Conservation (phyloP, 2,888 invertebrate species). For the Zelleria hepariella region DNA sequence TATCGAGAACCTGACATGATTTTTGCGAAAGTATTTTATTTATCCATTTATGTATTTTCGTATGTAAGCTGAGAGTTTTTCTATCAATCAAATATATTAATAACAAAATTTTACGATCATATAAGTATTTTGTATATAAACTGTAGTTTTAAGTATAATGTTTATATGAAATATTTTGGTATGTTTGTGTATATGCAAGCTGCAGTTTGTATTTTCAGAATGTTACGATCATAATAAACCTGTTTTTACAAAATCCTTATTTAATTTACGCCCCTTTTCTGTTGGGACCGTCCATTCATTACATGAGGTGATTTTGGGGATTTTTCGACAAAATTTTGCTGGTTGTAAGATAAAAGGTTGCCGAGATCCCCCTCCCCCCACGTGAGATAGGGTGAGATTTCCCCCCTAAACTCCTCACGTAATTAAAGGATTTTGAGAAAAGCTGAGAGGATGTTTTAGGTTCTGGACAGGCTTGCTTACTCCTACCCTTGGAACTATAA, state of each 20-base stretch:
- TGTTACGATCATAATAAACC: neutral
- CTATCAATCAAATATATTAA: neutral
- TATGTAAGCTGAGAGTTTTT: neutral
- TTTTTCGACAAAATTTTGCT: too few relatives aligned
- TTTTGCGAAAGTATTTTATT: neutral
- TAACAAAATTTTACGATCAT: neutral
- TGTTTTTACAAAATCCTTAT: neutral
- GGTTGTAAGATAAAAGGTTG: too few relatives aligned
- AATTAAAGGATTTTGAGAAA: too few relatives aligned
- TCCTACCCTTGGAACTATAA: too few relatives aligned
- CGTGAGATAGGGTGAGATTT: too few relatives aligned
- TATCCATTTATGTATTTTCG: neutral
- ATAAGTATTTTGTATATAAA: slow-evolving; percentile 1
- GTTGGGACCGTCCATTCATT: too few relatives aligned
- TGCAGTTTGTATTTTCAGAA: neutral
- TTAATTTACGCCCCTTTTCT: too few relatives aligned
- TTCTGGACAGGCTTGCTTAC: too few relatives aligned
- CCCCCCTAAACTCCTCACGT: too few relatives aligned
- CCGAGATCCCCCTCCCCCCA: too few relatives aligned
- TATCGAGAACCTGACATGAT: neutral
- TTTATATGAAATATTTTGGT: neutral
- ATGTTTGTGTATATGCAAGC: neutral
- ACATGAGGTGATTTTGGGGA: too few relatives aligned
- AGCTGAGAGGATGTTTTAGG: too few relatives aligned
- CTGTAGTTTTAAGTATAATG: slow-evolving; percentile 1